Conservation (phyloP, 2,797 vertebrate genomes). For the Sebastes miniatus region DNA sequence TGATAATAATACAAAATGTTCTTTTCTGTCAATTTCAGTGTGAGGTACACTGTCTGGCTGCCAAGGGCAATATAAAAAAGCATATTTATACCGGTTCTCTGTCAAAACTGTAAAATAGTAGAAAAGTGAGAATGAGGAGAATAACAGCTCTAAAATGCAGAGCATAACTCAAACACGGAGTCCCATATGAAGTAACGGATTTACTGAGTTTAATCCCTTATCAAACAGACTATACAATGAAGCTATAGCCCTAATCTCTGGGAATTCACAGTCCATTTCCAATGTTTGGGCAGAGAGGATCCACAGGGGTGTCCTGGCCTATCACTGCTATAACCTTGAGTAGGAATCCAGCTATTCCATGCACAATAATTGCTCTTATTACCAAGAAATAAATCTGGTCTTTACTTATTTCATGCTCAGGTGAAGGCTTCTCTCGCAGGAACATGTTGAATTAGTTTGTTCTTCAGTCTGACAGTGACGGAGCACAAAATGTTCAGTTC, state of each 20-base stretch:
- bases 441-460: constrained; percentile 47
- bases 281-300: constrained; percentile 71
- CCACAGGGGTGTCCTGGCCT: constrained; percentile 66
- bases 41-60: background rate
- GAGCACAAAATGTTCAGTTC: constrained; percentile 33
- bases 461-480: constrained; percentile 41
- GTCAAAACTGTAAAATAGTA: constrained; percentile 23
- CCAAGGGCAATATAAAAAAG: constrained; percentile 8
- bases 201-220: constrained; percentile 80
- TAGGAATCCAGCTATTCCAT: constrained; percentile 46
- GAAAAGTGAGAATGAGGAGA: constrained; percentile 19
- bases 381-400: constrained; percentile 56
- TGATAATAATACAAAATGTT: background rate
- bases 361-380: constrained; percentile 56
- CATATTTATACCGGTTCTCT: background rate
- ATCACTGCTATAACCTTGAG: constrained; percentile 72
- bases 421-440: constrained; percentile 35
- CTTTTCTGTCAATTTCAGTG: background rate
- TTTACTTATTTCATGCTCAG: constrained; percentile 58
- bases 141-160: constrained; percentile 57
- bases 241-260: constrained; percentile 70
- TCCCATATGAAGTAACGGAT: constrained; percentile 80
- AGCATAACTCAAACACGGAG: constrained; percentile 73
- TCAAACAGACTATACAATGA: constrained; percentile 80
- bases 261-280: constrained; percentile 73